Conservation (phyloP, 2,888 invertebrate genomes). For the Rapana venosa region DNA sequence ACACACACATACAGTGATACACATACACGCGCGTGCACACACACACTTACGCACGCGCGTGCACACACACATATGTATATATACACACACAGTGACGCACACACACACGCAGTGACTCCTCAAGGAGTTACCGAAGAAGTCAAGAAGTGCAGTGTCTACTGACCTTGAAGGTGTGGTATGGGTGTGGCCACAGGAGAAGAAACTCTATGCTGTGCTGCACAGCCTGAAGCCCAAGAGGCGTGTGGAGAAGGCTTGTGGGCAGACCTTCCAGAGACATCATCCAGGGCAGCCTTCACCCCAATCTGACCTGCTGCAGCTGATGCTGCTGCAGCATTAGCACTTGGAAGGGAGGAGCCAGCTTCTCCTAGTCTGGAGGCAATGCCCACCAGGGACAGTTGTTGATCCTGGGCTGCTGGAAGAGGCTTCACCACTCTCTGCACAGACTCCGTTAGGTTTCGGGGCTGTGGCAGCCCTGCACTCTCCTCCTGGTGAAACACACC, state of each 20-base stretch:
- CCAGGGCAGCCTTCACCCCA: conserved; percentile 46
- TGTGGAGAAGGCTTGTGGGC: too few species aligned
- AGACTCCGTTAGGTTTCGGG: conserved; percentile 71
- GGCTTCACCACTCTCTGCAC: conserved; percentile 72
- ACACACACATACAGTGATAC: too few species aligned
- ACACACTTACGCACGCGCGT: neutral
- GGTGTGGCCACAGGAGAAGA: too few species aligned
- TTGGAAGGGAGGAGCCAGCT: conserved; percentile 46
- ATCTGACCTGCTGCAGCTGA: conserved; percentile 43
- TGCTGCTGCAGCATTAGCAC: conserved; percentile 40
- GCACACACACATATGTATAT: neutral
- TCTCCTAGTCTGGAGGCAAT: conserved; percentile 49
- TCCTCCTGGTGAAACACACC: too few species aligned
- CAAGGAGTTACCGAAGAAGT: too few species aligned
- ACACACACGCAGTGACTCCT: neutral
- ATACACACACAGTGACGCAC: neutral
- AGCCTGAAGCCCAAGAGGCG: too few species aligned
- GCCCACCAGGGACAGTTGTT: too few species aligned
- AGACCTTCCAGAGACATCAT: too few species aligned
- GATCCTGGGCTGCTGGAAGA: conserved; percentile 53
- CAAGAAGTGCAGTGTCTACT: too few species aligned
- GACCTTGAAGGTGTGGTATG: too few species aligned
- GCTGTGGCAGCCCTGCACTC: conserved; percentile 64
- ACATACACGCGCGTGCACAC: neutral
- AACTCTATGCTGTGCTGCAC: too few species aligned